Conservation (phyloP, 2,113 vertebrate species). For the Lamprotornis superbus region DNA sequence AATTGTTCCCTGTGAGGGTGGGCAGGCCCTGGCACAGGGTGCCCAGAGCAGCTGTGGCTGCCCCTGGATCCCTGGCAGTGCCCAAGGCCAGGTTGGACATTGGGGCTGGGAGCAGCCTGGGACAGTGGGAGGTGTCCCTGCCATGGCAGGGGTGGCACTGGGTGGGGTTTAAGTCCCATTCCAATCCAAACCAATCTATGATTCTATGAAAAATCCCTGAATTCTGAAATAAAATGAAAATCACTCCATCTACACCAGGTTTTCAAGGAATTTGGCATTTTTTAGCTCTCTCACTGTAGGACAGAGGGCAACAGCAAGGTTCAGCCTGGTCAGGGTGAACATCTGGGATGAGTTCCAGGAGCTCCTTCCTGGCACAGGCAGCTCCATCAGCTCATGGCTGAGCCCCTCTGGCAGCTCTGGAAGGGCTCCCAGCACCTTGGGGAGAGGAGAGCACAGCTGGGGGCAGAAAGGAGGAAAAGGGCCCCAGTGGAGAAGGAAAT, state of each 20-base stretch:
- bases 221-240: background rate
- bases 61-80: background rate
- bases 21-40: background rate
- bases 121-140: background rate
- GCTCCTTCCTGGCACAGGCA: background rate
- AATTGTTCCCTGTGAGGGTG: background rate
- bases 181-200: background rate
- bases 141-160: too few relatives aligned
- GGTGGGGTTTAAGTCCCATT: accelerated
- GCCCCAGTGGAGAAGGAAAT: accelerated
- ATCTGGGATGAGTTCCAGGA: background rate
- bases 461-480: background rate
- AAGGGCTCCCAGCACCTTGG: background rate
- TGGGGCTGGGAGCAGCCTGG: background rate
- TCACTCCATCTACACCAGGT: background rate
- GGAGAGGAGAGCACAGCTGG: background rate
- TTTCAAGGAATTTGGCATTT: background rate
- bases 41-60: background rate
- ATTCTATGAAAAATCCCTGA: background rate
- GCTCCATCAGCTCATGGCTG: background rate
- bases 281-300: background rate
- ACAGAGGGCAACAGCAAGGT: background rate
- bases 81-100: background rate
- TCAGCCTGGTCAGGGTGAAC: background rate
- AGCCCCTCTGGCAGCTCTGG: background rate